Evolutionary conservation across 2,888 invertebrate species (phyloP), one percentile per base, ranked within the genome.

Genomic region (Eurois occulta): DNA sequence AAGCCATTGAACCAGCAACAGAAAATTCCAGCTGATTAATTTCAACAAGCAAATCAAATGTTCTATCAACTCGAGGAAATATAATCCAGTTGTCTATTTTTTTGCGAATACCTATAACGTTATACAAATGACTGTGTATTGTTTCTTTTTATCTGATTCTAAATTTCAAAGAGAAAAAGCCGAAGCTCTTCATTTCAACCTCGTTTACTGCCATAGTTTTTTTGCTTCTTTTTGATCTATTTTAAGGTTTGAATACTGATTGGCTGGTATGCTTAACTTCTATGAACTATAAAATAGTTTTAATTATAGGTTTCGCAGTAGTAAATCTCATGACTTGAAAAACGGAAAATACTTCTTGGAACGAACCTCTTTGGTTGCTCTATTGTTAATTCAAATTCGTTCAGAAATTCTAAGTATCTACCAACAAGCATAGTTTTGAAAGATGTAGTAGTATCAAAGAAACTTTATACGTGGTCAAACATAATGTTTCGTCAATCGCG

Each of bases 401-500:
- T 52, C 46, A 52, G 28, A 11, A 43, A 43, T 70, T 11, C 2
- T 13, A 55, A 41, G 6, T 2, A 78, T 18, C n/a, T 1, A 77
- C n/a, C 16, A 81, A 64, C 3, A 7, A 65, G 1, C 3, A 28
- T 64, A 16, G 11, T 82, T 58, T 13, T n/a, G 66, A 62, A 70
- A 62, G 18, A 62, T 32, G 60, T 13, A 8, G 32, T 48, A 41
- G 52, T 60, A n/a, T 55, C 32, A 55, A 52, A 11, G 58, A 68
- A 80, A 83, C 71, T 24, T 24, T 75, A 74, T 38, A 72, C 62
- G 58, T 82, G 48, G 55, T 65, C 60, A 70, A 80, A 67, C 74
- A 67, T 71, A 76, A 18, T 65, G 43, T 86, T 91, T 90, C 86
- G 78, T 78, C 87, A 89, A 82, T 86, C 74, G 67, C 89, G 89